Percentiles rank a stretch among this genome's conserved stretches.
Conservation (phyloP, 2,797 vertebrate genomes). For the Triplophysa bombifrons region DNA sequence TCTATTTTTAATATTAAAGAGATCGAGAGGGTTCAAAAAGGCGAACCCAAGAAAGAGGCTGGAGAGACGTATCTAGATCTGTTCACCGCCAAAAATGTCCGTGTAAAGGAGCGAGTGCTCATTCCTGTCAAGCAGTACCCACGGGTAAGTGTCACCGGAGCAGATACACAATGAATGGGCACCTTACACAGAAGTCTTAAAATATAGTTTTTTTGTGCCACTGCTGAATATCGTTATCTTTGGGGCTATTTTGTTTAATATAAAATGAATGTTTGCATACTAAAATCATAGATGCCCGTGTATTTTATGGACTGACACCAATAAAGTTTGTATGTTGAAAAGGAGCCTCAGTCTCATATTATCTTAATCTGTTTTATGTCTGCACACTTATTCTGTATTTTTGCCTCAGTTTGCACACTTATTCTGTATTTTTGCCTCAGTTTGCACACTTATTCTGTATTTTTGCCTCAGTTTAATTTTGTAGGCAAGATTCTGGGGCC, state of each 20-base stretch:
- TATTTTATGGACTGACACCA: no score
- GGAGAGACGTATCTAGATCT: conserved; percentile 90
- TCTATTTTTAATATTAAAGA: conserved; percentile 72
- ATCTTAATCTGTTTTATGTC: not conserved
- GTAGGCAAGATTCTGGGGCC: conserved; percentile 97
- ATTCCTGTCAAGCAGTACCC: conserved; percentile 96
- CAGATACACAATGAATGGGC: no score
- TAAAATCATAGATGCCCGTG: no score
- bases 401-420: conserved; percentile 82
- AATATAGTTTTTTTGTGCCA: no score
- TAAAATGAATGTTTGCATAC: no score
- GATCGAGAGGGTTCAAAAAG: conserved; percentile 95
- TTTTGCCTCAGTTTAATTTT: conserved; percentile 87
- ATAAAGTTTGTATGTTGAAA: no score
- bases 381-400: not conserved
- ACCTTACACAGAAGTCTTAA: no score
- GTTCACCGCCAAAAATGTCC: conserved; percentile 92
- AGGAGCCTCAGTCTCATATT: no score
- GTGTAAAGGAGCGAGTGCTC: conserved; percentile 93
- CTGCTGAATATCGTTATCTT: no score
- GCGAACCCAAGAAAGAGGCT: conserved; percentile 87
- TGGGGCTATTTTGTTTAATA: no score
- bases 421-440: conserved; percentile 67
- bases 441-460: conserved; percentile 61
- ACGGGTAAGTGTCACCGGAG: conserved; percentile 76